A percentile compares a stretch with the other conserved stretches of the same genome.
Evolutionary conservation across 2,113 vertebrate genomes (phyloP).

Genomic region (Lophura nycthemera): DNA sequence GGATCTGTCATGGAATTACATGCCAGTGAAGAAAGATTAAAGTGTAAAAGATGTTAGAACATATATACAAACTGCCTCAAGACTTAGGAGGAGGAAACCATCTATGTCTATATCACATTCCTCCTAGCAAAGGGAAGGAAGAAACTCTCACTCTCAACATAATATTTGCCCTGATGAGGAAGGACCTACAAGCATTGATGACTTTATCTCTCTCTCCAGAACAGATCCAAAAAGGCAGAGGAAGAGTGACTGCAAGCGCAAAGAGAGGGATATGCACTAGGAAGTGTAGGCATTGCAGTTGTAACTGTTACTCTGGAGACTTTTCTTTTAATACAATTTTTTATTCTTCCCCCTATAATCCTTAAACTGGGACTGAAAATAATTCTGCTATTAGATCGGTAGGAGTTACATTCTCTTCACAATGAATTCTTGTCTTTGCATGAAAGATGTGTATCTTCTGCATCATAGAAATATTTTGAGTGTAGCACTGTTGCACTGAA

Average conservation of each 20-base stretch:
- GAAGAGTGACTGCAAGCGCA: neutral
- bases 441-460: neutral
- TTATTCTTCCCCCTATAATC: neutral
- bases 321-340: neutral
- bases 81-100: neutral
- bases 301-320: neutral
- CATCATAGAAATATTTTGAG: neutral
- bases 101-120: neutral
- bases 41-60: neutral
- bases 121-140: neutral
- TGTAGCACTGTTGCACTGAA: neutral
- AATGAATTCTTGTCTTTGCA: neutral
- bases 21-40: neutral
- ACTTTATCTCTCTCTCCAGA: neutral
- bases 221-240: neutral
- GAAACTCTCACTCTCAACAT: neutral
- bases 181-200: neutral
- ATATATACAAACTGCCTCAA: neutral
- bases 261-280: neutral
- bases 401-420: neutral
- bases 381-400: neutral
- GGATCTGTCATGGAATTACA: neutral
- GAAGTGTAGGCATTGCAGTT: neutral
- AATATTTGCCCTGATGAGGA: neutral
- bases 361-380: neutral